These are phyloP conservation scores for Julus scandinavius DNA, from an alignment of 2,888 invertebrate species.

Conservation along the genomic window DNA sequence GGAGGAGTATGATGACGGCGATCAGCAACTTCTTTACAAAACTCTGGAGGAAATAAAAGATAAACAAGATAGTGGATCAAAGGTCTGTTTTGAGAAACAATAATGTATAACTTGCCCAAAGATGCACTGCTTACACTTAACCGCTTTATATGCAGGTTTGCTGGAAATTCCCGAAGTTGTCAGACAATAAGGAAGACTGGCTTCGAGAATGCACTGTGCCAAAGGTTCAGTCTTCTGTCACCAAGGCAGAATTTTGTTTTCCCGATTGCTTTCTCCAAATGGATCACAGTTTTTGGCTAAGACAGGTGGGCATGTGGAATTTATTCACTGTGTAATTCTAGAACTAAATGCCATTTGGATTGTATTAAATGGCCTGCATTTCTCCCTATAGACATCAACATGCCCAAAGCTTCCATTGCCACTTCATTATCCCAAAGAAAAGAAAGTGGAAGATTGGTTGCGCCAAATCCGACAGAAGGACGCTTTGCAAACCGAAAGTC, in stretches of 20 bases:
- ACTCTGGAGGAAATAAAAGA: constrained; percentile 7
- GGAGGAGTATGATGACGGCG: constrained; percentile 45
- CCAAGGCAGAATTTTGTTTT: background rate
- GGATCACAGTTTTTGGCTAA: background rate
- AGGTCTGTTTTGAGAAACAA: background rate
- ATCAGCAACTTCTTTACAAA: constrained; percentile 49
- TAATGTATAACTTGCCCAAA: no score
- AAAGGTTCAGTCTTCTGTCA: background rate
- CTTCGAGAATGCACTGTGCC: background rate
- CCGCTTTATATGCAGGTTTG: background rate
- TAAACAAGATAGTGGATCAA: background rate
- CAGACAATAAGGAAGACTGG: constrained; percentile 42
- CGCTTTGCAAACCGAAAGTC: background rate
- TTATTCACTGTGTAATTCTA: no score
- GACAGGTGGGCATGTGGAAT: background rate
- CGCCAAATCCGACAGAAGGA: constrained; percentile 1
- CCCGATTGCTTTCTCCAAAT: background rate
- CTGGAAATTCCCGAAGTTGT: background rate
- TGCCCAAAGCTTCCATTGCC: background rate
- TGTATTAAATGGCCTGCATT: background rate
- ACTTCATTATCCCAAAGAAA: background rate
- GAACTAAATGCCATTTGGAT: no score
- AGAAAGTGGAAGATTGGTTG: constrained; percentile 17
- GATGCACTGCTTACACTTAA: no score
- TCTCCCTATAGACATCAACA: background rate